Evolutionary conservation across 1,140 invertebrate genomes (phyloP).

Genomic region (Pygmarrhopalites habei): DNA sequence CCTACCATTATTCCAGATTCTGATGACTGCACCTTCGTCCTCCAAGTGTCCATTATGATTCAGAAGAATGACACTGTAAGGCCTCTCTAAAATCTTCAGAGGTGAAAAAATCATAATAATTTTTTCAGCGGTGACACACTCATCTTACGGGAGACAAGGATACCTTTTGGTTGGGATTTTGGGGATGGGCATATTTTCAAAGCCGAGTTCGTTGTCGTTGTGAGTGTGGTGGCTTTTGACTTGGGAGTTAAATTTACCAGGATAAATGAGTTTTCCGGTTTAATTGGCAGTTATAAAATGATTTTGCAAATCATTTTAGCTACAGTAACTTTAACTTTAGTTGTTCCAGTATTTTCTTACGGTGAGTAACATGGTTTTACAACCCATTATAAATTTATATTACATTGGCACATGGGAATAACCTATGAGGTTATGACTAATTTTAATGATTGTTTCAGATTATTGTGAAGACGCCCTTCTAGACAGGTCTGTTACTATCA

Average conservation of each 20-base stretch:
- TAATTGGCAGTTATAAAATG: not conserved
- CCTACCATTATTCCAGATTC: slow-evolving; percentile 26
- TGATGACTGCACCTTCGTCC: slow-evolving; percentile 1
- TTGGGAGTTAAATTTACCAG: too few relatives aligned
- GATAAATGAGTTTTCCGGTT: too few relatives aligned
- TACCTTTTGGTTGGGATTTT: too few relatives aligned
- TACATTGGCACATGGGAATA: too few relatives aligned
- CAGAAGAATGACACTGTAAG: not conserved
- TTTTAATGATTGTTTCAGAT: slow-evolving; percentile 18
- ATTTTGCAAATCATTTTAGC: slow-evolving; percentile 1
- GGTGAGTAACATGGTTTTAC: not conserved
- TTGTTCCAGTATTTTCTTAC: not conserved
- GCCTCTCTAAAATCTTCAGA: not conserved
- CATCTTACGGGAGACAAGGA: too few relatives aligned
- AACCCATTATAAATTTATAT: too few relatives aligned
- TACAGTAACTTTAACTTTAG: not conserved
- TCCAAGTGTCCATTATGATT: slow-evolving; percentile 6
- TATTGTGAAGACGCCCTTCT: slow-evolving; percentile 29
- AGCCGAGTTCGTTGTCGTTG: too few relatives aligned
- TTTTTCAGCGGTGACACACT: too few relatives aligned
- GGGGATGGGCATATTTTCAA: too few relatives aligned
- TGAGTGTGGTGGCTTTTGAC: too few relatives aligned
- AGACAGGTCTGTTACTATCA: slow-evolving; percentile 52
- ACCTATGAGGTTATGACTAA: too few relatives aligned
- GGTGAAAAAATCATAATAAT: too few relatives aligned